phyloP scores from a whole-genome alignment of 1,140 invertebrate genomes.

The Plodia interpunctella region DNA sequence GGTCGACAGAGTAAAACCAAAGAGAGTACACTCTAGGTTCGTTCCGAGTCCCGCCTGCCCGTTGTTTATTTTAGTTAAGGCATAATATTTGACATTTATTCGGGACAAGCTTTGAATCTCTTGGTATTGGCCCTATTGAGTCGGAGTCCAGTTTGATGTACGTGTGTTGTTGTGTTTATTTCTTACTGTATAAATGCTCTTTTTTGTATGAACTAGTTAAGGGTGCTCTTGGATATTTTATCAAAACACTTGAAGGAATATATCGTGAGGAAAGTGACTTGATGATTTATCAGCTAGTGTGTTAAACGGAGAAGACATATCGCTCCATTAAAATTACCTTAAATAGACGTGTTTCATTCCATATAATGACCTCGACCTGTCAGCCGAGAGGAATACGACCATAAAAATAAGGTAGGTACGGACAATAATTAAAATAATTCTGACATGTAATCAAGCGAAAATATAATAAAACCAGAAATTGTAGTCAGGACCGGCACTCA shows the following conservation, averaged over 20 bases:
- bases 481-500: constrained; percentile 5
- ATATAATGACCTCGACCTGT: too few species aligned
- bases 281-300: too few species aligned
- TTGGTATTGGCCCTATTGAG: constrained; percentile 26
- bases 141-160: constrained; percentile 7
- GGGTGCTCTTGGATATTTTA: too few species aligned
- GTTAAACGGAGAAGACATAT: too few species aligned
- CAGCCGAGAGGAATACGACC: too few species aligned
- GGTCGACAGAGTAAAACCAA: too few species aligned
- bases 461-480: not conserved
- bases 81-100: constrained; percentile 60
- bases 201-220: not conserved
- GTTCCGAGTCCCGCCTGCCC: constrained; percentile 26
- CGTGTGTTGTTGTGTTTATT: not conserved
- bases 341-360: too few species aligned
- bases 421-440: too few species aligned
- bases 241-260: too few species aligned
- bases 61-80: constrained; percentile 63
- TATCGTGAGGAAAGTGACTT: too few species aligned
- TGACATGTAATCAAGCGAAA: not conserved
- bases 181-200: not conserved
- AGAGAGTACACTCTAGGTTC: constrained; percentile 1
- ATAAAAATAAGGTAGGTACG: too few species aligned
- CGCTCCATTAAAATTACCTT: too few species aligned
- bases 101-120: constrained; percentile 25